Base-by-base conservation (phyloP, 2,113 vertebrate species). In the Calonectris borealis region DNA sequence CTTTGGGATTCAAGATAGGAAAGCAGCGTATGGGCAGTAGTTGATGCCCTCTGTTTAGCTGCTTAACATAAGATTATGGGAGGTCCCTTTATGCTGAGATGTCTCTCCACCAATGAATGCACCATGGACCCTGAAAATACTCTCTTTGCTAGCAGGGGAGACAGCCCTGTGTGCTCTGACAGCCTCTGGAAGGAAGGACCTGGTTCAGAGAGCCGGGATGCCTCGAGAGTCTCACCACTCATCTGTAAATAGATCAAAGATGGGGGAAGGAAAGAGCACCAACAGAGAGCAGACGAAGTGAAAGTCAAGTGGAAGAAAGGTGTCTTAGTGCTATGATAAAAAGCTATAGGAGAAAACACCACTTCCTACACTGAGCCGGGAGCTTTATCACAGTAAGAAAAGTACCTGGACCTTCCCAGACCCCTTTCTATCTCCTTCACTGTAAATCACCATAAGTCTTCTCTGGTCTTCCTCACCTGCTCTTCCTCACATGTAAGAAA, bases 171-270 rank as follows among this genome's bases (percentile, higher is more conserved):
- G 11, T 46, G 34, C 36, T 85, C 46, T 38, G 38, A 6, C 64
- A 42, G 9, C 34, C 34, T 42, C 20, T 19, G 52, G 49, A 24
- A 6, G 54, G 58, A 51, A 34, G 46, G 38, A 7, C 2, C 15
- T 77, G 26, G 1, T 22, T 13, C 29, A 29, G 36, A 18, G 49
- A 11, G 42, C 40, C 46, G 54, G n/a, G 25, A 5, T 69, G 68
- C 48, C 10, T 8, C 1, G 2, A 2, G 36, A 24, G 11, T 13
- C 14, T 49, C 20, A 7, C 4, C 49, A 48, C 6, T 7, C 57
- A 6, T 1, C 26, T 40, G 36, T 4, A 31, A 42, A 62, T 0
- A 51, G 61, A 22, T 42, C 11, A n/a, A 22, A 54, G 48, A 3
- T 0, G 2, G 19, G 49, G 55, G 40, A 32, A 49, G 77, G 34